phyloP scores from a whole-genome alignment of 2,113 vertebrate species.

The Mobula hypostoma region DNA sequence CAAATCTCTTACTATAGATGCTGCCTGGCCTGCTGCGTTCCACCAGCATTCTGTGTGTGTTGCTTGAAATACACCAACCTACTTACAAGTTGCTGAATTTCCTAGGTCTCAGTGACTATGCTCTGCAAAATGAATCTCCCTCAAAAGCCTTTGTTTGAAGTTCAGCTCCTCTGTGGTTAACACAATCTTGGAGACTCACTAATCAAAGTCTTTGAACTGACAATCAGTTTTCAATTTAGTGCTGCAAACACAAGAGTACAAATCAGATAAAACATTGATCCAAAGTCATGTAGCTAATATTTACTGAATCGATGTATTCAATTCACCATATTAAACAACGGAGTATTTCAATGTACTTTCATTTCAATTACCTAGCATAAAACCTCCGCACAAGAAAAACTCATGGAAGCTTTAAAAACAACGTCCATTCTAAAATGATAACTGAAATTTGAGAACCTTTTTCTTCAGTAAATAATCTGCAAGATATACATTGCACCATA shows the following conservation, averaged over 20 bases:
- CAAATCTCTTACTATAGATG: too few relatives aligned
- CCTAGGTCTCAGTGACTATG: background rate
- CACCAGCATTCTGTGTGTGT: too few relatives aligned
- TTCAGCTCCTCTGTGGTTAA: background rate
- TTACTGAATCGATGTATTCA: background rate
- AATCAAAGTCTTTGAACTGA: background rate
- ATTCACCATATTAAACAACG: background rate
- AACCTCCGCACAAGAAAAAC: background rate
- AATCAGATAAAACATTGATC: background rate
- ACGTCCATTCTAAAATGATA: background rate
- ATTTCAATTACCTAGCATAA: background rate
- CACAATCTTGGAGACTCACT: background rate
- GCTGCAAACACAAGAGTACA: background rate
- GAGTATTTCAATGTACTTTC: background rate
- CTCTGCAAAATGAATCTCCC: background rate
- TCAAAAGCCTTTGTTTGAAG: background rate
- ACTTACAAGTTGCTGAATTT: background rate
- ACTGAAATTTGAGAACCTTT: background rate
- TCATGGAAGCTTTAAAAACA: background rate
- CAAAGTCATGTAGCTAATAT: background rate
- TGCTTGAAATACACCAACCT: too few relatives aligned
- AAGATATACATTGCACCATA: background rate
- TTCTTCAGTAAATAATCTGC: background rate
- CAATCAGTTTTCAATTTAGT: slow-evolving; percentile 8
- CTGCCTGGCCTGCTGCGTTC: too few relatives aligned